Conservation (phyloP, 2,113 vertebrate genomes). For the Callopanchax toddi region DNA sequence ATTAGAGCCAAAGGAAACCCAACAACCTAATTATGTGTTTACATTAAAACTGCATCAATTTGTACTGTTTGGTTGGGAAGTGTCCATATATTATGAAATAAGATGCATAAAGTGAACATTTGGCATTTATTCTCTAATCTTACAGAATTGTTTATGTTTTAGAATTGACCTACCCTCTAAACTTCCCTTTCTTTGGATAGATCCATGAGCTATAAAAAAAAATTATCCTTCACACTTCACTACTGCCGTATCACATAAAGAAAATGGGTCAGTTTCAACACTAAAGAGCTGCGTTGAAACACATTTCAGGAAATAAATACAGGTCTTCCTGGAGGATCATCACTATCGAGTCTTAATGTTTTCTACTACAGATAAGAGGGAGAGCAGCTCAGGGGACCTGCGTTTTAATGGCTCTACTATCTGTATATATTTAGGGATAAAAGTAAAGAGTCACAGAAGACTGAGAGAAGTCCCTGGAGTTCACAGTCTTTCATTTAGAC, state of each 20-base stretch:
- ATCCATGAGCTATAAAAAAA: slow-evolving; percentile 33
- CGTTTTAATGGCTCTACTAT: slow-evolving; percentile 31
- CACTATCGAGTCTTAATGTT: slow-evolving; percentile 2
- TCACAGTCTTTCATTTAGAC: slow-evolving; percentile 28
- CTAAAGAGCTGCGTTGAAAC: slow-evolving; percentile 17
- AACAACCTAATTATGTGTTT: slow-evolving; percentile 2
- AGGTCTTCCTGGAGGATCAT: slow-evolving; percentile 6
- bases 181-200: too few species aligned
- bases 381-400: slow-evolving; percentile 22
- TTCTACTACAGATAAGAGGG: slow-evolving; percentile 17
- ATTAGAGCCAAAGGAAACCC: slow-evolving; percentile 3
- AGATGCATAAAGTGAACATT: background rate
- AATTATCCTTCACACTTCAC: background rate
- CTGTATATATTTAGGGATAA: slow-evolving; percentile 31
- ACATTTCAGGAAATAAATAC: slow-evolving; percentile 1
- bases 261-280: slow-evolving; percentile 10
- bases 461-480: slow-evolving; percentile 26
- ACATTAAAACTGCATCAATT: slow-evolving; percentile 19
- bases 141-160: slow-evolving; percentile 21
- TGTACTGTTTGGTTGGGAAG: background rate
- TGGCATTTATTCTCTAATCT: background rate
- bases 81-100: background rate
- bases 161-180: too few species aligned
- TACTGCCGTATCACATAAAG: slow-evolving; percentile 7
- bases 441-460: slow-evolving; percentile 41